Percentiles rank a stretch among this genome's conserved stretches.
phyloP scores from a whole-genome alignment of 2,113 vertebrate species.

The Triplophysa dalaica region DNA sequence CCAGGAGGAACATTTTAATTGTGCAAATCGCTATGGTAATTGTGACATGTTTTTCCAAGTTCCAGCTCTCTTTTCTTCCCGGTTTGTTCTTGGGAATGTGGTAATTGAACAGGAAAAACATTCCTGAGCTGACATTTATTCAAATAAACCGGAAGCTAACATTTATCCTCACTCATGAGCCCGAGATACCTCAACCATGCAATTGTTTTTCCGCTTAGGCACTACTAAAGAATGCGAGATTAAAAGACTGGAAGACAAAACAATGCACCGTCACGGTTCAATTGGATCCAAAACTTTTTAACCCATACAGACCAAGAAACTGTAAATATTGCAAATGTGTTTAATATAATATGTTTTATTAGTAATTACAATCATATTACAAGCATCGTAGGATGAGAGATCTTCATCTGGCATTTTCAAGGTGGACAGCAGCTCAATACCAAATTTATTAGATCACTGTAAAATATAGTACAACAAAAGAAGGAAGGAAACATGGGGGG shows the following conservation, averaged over 20 bases:
- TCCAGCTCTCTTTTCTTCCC: conserved; percentile 39
- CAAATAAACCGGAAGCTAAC: neutral
- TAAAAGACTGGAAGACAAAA: conserved; percentile 38
- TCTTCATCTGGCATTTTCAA: conserved; percentile 63
- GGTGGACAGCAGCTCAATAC: conserved; percentile 50
- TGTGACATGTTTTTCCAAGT: conserved; percentile 23
- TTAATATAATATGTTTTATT: conserved; percentile 63
- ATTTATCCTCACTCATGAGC: neutral
- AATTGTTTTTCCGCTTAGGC: neutral
- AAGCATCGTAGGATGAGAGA: conserved; percentile 61
- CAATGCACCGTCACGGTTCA: conserved; percentile 61
- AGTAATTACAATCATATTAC: conserved; percentile 69
- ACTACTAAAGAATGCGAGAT: conserved; percentile 3
- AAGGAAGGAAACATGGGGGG: conserved; percentile 38
- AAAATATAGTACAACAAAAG: conserved; percentile 51
- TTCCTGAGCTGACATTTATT: conserved; percentile 14
- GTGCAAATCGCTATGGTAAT: neutral
- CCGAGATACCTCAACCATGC: neutral
- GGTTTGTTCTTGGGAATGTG: neutral
- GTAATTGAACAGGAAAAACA: conserved; percentile 25
- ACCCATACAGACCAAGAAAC: conserved; percentile 67
- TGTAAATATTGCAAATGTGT: conserved; percentile 60
- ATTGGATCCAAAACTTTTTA: conserved; percentile 66
- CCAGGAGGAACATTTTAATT: conserved; percentile 13
- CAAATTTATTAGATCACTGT: conserved; percentile 59